Base-by-base conservation (phyloP, 2,797 vertebrate genomes). In the Syngnathus acus region DNA sequence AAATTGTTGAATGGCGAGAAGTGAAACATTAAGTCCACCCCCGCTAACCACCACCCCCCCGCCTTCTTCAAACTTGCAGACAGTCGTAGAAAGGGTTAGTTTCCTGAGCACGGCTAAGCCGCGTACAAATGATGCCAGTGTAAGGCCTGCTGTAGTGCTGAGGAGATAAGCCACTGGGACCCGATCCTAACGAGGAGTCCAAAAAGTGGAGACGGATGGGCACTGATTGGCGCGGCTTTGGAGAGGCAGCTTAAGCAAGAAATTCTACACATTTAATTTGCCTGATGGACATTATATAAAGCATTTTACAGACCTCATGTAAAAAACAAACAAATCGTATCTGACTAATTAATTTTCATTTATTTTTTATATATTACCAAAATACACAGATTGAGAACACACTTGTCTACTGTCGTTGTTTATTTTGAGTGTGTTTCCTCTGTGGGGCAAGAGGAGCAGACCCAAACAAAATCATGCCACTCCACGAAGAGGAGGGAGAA, bases 111-210 rank as follows among this genome's bases (percentile, higher is more conserved):
- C 79, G 80, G 80, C 86, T 87, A 88, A 89, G 87, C 87, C 87
- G 76, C 75, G 79, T 83, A 88, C 88, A 88, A 88, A 87, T 88
- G 84, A 87, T 88, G 88, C 88, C 88, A 89, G 87, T 89, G 87
- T 88, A 86, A 84, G 87, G 85, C 85, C 87, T 86, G 88, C 87
- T 88, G 87, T 87, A 88, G 85, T 78, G 79, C 88, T 86, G 87
- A 86, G 80, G 84, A 86, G 84, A 86, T 89, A 88, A 88, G 87
- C 87, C 87, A 81, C 80, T 73, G 80, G 85, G 82, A 87, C 83
- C 86, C 86, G 88, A 88, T 86, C 87, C 75, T 83, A 86, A 78
- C 76, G 71, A 77, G 57, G 72, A 82, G 73, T 83, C 84, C 86
- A 88, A 86, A 82, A 84, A 72, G 39, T 66, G 73, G 70, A 82